Conservation (phyloP, 2,888 invertebrate species). For the Fragum whitleyi region DNA sequence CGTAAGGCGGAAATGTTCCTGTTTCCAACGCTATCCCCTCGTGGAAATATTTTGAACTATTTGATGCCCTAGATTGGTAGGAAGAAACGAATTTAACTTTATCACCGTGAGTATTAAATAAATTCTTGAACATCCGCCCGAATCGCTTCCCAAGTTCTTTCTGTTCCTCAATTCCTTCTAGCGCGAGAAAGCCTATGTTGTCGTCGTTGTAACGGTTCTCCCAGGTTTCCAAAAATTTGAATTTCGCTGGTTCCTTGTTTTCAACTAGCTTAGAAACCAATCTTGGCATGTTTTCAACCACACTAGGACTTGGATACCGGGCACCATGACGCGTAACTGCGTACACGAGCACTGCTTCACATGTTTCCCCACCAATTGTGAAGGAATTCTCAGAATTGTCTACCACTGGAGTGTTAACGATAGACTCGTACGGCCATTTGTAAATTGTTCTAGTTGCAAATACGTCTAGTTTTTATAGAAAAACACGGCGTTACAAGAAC, state of each 20-base stretch:
- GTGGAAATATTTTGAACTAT: slow-evolving; percentile 53
- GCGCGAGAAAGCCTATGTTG: slow-evolving; percentile 30
- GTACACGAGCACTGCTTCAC: slow-evolving; percentile 49
- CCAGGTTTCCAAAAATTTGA: slow-evolving; percentile 43
- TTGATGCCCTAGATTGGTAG: slow-evolving; percentile 31
- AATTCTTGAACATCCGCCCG: slow-evolving; percentile 25
- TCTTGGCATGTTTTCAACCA: slow-evolving; percentile 34
- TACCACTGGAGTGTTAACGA: not conserved
- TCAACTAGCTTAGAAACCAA: slow-evolving; percentile 32
- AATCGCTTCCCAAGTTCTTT: slow-evolving; percentile 36
- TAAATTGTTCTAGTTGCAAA: slow-evolving; percentile 57
- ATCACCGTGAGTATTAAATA: slow-evolving; percentile 30
- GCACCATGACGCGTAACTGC: slow-evolving; percentile 52
- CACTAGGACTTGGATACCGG: slow-evolving; percentile 33
- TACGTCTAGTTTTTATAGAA: slow-evolving; percentile 40
- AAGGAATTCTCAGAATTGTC: not conserved
- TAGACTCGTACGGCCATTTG: slow-evolving; percentile 42
- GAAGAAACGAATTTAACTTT: slow-evolving; percentile 44
- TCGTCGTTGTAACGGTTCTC: slow-evolving; percentile 23
- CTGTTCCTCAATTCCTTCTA: slow-evolving; percentile 41
- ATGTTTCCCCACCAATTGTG: not conserved
- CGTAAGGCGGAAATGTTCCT: not conserved
- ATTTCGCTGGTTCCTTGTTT: slow-evolving; percentile 17
- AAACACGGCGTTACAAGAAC: not conserved
- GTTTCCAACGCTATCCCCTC: slow-evolving; percentile 28